A percentile compares a stretch with the other conserved stretches of the same genome.
Conservation (phyloP, 2,888 invertebrate species). For the Meiosimyza platycephala region DNA sequence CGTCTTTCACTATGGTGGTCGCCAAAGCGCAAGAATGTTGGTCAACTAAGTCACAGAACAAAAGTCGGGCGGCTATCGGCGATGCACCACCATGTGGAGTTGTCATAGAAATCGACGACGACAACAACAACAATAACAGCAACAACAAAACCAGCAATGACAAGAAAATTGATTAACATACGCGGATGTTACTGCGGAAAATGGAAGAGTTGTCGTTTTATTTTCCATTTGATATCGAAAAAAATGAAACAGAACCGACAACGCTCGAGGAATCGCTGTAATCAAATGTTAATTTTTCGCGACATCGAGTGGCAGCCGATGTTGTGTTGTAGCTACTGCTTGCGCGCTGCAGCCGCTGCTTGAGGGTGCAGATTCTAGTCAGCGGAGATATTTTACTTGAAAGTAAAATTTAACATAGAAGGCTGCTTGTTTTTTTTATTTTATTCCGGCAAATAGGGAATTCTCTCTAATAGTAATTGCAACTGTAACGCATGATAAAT, state of each 20-base stretch:
- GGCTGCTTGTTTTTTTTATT: too few species aligned
- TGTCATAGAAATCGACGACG: constrained; percentile 20
- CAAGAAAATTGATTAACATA: constrained; percentile 29
- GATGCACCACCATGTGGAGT: constrained; percentile 1
- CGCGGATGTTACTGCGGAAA: background rate
- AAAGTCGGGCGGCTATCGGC: background rate
- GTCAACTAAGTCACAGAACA: constrained; percentile 6
- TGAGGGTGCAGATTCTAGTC: constrained; percentile 4
- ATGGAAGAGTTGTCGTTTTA: background rate
- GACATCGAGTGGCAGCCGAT: constrained; percentile 23
- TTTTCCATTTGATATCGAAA: too few species aligned
- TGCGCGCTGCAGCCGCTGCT: background rate
- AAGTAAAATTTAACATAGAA: constrained; percentile 3
- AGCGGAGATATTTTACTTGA: background rate
- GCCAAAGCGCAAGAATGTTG: constrained; percentile 23
- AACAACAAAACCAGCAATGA: constrained; percentile 33
- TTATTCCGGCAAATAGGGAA: too few species aligned
- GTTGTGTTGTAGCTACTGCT: background rate
- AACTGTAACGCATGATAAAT: constrained; percentile 33
- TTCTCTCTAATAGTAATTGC: constrained; percentile 21
- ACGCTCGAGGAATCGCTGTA: background rate
- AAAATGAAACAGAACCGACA: background rate
- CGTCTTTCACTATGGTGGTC: constrained; percentile 20
- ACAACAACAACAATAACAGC: constrained; percentile 14
- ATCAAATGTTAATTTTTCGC: constrained; percentile 34